Conservation (phyloP, 2,113 vertebrate genomes). For the Nematolebias whitei region DNA sequence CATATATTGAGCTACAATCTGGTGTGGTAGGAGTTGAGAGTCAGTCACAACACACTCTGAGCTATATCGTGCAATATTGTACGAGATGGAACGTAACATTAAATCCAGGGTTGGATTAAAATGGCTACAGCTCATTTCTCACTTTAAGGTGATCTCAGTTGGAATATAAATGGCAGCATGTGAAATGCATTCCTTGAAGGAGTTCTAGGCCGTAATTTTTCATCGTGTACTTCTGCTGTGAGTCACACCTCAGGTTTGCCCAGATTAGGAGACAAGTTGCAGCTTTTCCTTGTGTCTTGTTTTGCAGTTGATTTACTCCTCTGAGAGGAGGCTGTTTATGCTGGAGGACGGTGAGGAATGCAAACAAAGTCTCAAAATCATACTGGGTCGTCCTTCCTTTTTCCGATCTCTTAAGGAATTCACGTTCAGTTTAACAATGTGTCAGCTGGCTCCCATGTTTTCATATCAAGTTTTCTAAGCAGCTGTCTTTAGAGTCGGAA, state of each 20-base stretch:
- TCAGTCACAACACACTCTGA: too few species aligned
- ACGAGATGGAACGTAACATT: too few species aligned
- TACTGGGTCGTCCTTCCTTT: slow-evolving; percentile 59
- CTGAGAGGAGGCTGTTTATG: slow-evolving; percentile 54
- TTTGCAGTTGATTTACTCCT: slow-evolving; percentile 57
- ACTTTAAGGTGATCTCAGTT: too few species aligned
- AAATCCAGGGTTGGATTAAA: too few species aligned
- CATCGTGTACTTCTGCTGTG: not conserved
- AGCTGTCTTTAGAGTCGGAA: slow-evolving; percentile 12
- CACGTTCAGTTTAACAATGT: slow-evolving; percentile 45
- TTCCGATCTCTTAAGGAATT: slow-evolving; percentile 60
- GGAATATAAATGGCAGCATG: too few species aligned
- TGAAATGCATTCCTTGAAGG: too few species aligned
- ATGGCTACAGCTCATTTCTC: too few species aligned
- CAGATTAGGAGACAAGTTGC: slow-evolving; percentile 5
- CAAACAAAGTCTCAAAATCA: slow-evolving; percentile 70
- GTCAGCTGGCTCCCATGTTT: slow-evolving; percentile 20
- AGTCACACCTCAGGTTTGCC: not conserved
- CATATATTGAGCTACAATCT: too few species aligned
- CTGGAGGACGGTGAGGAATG: slow-evolving; percentile 48
- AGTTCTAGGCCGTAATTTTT: not conserved
- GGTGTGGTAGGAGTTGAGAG: too few species aligned
- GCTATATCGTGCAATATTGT: too few species aligned
- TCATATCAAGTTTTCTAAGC: slow-evolving; percentile 2
- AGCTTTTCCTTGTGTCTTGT: slow-evolving; percentile 34